Percentiles rank a stretch among this genome's conserved stretches.
These are phyloP conservation scores for Macrosteles quadrilineatus DNA, from an alignment of 1,140 invertebrate genomes.

Conservation along the genomic window DNA sequence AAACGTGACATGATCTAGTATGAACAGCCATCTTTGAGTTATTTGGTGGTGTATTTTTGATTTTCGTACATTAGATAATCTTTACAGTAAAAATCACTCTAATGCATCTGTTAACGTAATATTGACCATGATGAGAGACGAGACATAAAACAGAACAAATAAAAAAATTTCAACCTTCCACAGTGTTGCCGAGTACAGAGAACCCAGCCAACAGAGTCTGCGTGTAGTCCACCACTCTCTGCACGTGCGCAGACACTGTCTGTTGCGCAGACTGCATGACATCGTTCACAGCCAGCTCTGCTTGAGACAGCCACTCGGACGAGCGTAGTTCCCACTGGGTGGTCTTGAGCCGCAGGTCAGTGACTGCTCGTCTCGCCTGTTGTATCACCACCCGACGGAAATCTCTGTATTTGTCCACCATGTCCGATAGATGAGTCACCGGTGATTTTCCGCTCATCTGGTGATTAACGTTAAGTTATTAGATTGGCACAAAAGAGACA, in stretches of 20 bases:
- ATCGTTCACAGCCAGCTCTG: not conserved
- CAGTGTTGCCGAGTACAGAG: not conserved
- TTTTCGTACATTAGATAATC: no score
- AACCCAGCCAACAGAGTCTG: not conserved
- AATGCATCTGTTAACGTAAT: no score
- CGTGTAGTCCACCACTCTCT: not conserved
- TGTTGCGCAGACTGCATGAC: not conserved
- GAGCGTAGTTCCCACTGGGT: not conserved
- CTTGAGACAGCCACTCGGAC: not conserved
- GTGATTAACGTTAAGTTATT: not conserved
- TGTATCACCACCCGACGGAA: not conserved
- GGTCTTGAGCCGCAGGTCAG: not conserved
- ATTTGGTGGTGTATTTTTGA: no score
- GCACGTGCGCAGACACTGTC: not conserved
- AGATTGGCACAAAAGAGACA: not conserved
- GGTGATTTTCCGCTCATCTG: not conserved
- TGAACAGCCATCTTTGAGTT: no score
- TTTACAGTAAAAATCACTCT: no score
- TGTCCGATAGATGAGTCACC: not conserved
- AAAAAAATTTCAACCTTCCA: not conserved
- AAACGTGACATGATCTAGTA: no score
- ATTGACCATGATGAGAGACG: no score
- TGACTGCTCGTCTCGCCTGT: not conserved
- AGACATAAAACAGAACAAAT: no score
- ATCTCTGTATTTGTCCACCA: not conserved